phyloP scores from a whole-genome alignment of 1,140 invertebrate species.

The Trachelipus rathkii region DNA sequence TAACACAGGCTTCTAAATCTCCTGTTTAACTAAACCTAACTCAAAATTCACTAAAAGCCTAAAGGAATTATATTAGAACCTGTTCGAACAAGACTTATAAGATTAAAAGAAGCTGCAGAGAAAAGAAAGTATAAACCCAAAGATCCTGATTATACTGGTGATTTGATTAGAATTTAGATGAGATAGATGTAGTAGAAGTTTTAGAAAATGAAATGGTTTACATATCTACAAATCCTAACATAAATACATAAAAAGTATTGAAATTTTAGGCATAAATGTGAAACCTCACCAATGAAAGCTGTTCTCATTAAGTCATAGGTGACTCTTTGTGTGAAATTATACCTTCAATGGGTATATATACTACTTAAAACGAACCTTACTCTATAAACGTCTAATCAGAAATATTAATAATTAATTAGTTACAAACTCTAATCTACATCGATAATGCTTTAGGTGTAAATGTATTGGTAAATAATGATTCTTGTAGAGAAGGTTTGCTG shows the following conservation, averaged over 20 bases:
- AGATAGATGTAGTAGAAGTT: slow-evolving; percentile 20
- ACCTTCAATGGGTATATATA: too few relatives aligned
- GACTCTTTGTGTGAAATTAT: too few relatives aligned
- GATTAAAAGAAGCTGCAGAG: slow-evolving; percentile 36
- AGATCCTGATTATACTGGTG: slow-evolving; percentile 40
- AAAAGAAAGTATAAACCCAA: slow-evolving; percentile 33
- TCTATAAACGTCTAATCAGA: too few relatives aligned
- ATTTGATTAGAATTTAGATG: slow-evolving; percentile 39
- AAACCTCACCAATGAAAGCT: too few relatives aligned
- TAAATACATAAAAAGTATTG: too few relatives aligned
- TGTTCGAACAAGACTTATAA: slow-evolving; percentile 32
- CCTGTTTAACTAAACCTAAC: slow-evolving; percentile 26
- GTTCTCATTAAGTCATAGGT: too few relatives aligned
- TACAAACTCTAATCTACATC: not conserved
- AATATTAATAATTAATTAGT: too few relatives aligned
- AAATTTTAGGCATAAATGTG: too few relatives aligned
- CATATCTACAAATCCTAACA: not conserved
- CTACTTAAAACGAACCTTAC: too few relatives aligned
- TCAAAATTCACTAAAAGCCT: slow-evolving; percentile 27
- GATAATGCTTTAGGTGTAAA: not conserved
- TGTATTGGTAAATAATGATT: slow-evolving; percentile 8
- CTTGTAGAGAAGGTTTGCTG: slow-evolving; percentile 2
- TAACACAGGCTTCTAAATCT: slow-evolving; percentile 16
- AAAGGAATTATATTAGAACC: slow-evolving; percentile 23
- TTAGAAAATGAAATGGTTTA: slow-evolving; percentile 24